Conservation (phyloP, 2,113 vertebrate genomes). For the Brachypodius melanocephalos region DNA sequence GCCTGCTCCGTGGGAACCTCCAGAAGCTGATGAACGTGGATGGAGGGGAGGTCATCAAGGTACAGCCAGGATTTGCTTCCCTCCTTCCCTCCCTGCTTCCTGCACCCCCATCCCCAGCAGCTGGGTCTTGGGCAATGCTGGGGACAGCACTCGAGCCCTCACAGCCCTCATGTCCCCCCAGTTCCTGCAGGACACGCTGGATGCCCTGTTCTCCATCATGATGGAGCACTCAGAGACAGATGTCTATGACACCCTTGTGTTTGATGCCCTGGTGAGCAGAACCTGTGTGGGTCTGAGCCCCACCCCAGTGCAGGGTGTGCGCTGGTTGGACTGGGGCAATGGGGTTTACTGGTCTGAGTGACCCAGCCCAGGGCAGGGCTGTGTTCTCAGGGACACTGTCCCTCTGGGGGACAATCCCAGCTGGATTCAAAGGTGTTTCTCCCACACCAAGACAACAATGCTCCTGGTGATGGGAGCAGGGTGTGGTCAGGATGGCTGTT, state of each 20-base stretch:
- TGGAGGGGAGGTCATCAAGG: conserved; percentile 69
- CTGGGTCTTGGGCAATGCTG: fast-evolving
- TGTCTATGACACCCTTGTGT: conserved; percentile 79
- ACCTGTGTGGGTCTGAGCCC: not conserved
- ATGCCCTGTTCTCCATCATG: conserved; percentile 88
- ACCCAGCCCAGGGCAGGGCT: not conserved
- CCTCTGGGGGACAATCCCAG: not conserved
- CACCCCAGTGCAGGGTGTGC: not conserved
- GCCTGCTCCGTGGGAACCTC: conserved; percentile 46
- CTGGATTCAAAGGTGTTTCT: not conserved
- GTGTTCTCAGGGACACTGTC: too few species aligned
- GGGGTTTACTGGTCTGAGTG: not conserved
- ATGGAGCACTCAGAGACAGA: conserved; percentile 85
- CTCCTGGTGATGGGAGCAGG: fast-evolving
- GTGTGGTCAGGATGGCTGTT: not conserved
- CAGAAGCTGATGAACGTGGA: conserved; percentile 69
- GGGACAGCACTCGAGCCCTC: fast-evolving
- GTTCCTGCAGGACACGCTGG: conserved; percentile 87
- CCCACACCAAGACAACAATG: not conserved
- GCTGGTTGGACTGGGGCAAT: fast-evolving
- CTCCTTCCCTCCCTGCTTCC: not conserved
- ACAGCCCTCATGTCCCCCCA: conserved; percentile 5
- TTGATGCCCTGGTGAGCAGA: conserved; percentile 80
- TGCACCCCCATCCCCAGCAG: fast-evolving
- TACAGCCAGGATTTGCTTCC: not conserved